These are phyloP conservation scores for Astropecten irregularis DNA, from an alignment of 53 echinoderm and acorn worm species.

Conservation along the genomic window DNA sequence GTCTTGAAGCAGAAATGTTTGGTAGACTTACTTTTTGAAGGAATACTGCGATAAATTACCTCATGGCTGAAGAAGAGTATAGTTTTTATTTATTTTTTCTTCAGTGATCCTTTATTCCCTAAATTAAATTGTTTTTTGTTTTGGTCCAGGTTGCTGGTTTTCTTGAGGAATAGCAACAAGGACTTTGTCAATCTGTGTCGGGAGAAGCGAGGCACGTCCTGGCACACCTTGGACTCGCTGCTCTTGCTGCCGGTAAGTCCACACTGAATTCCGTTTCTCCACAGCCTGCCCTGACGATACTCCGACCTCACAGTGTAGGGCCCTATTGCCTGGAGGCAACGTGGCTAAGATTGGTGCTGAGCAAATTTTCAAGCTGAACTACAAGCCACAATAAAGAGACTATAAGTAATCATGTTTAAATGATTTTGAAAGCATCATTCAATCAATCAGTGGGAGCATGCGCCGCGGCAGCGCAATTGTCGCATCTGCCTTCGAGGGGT, in stretches of 20 bases:
- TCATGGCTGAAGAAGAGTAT: neutral
- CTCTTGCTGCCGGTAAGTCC: conserved; percentile 87
- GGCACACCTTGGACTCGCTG: conserved; percentile 86
- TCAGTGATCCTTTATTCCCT: too few relatives aligned
- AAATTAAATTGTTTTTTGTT: neutral
- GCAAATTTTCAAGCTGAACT: neutral
- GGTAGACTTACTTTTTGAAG: neutral
- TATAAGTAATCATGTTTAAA: too few relatives aligned
- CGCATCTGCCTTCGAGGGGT: too few relatives aligned
- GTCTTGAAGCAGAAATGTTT: too few relatives aligned
- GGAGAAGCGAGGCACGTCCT: conserved; percentile 76
- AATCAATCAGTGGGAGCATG: too few relatives aligned
- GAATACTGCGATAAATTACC: neutral
- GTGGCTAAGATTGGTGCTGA: neutral
- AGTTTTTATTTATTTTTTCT: too few relatives aligned
- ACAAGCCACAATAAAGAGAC: neutral
- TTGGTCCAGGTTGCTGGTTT: conserved; percentile 58
- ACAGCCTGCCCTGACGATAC: neutral
- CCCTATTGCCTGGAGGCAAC: neutral
- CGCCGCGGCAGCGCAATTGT: too few relatives aligned
- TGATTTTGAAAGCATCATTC: too few relatives aligned
- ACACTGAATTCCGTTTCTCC: too few relatives aligned
- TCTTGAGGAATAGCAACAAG: conserved; percentile 71
- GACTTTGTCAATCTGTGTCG: conserved; percentile 77
- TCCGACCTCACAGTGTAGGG: neutral